These are phyloP conservation scores for Pseudotriccus pelzelni DNA, from an alignment of 2,797 vertebrate genomes.

Conservation along the genomic window DNA sequence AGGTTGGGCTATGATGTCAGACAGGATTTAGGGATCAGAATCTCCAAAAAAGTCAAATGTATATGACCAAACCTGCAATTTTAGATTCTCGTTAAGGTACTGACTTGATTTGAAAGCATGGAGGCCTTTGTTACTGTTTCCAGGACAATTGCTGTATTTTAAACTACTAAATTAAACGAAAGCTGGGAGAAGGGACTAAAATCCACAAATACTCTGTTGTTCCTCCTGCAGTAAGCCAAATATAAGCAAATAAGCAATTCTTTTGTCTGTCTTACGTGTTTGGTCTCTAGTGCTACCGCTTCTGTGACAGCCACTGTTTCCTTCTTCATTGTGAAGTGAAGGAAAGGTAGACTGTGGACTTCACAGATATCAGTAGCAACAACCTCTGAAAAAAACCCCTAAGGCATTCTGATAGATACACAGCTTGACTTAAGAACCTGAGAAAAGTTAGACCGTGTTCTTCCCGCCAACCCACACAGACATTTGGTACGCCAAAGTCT, in stretches of 20 bases:
- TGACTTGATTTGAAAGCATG: neutral
- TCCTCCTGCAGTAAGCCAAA: neutral
- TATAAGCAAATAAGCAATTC: neutral
- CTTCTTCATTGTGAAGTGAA: neutral
- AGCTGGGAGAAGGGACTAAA: neutral
- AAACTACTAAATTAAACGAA: neutral
- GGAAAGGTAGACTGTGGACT: neutral
- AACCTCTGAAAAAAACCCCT: neutral
- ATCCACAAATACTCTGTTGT: neutral
- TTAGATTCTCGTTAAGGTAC: neutral
- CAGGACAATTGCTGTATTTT: neutral
- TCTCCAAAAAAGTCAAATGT: neutral
- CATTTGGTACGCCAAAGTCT: neutral
- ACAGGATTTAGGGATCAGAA: neutral
- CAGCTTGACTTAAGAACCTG: neutral
- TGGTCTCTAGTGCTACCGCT: neutral
- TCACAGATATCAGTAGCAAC: neutral
- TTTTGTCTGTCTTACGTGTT: neutral
- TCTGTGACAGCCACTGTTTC: neutral
- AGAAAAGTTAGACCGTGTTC: neutral
- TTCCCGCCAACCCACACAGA: fast-evolving
- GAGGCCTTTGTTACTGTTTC: neutral
- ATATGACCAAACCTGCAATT: neutral
- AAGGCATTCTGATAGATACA: neutral
- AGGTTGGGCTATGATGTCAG: neutral